Conservation (phyloP, 2,797 vertebrate species). For the Esox lucius region DNA sequence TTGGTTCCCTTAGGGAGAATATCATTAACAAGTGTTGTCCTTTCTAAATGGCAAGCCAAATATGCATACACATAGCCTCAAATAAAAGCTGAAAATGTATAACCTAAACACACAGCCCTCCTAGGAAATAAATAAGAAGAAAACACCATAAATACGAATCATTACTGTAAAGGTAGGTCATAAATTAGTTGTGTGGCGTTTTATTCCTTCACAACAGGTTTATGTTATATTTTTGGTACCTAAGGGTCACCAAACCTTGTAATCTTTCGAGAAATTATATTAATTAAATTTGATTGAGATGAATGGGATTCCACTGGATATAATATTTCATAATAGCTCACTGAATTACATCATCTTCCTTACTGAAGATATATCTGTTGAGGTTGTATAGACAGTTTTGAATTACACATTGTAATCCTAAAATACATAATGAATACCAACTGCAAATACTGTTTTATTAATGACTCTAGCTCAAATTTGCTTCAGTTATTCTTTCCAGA, state of each 20-base stretch:
- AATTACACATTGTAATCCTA: neutral
- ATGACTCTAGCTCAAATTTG: neutral
- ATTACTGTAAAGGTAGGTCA: constrained; percentile 78
- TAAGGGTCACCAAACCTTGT: constrained; percentile 64
- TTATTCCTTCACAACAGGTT: constrained; percentile 72
- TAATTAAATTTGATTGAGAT: constrained; percentile 65
- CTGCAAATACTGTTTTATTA: neutral
- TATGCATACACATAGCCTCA: neutral
- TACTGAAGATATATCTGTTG: constrained; percentile 6
- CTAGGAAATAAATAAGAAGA: constrained; percentile 62
- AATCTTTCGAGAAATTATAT: constrained; percentile 61
- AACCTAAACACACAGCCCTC: constrained; percentile 38
- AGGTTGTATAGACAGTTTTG: constrained; percentile 14
- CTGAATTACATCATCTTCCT: constrained; percentile 61
- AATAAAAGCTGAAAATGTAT: no score
- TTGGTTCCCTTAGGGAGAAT: no score
- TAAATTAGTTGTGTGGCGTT: constrained; percentile 73
- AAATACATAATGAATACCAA: constrained; percentile 3
- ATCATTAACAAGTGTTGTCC: no score
- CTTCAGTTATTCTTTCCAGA: constrained; percentile 21
- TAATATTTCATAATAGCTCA: constrained; percentile 49
- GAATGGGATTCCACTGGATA: constrained; percentile 22
- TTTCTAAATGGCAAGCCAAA: constrained; percentile 30
- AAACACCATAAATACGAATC: constrained; percentile 78
- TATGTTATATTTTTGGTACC: constrained; percentile 69